Evolutionary conservation across 2,797 vertebrate genomes (phyloP).

Genomic region (Philypnodon macrostomus): DNA sequence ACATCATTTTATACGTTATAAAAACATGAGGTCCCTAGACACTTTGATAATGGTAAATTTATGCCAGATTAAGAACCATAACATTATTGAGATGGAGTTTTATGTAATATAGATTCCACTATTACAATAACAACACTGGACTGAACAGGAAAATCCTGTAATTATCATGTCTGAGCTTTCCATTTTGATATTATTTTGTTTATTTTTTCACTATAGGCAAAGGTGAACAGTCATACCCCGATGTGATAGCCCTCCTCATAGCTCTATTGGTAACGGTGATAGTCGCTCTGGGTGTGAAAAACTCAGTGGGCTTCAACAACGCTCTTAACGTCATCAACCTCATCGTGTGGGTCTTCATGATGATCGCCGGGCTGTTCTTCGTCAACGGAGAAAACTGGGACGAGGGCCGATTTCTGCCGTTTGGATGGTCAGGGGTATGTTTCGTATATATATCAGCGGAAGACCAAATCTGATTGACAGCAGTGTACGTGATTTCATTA

Average conservation of each 20-base stretch:
- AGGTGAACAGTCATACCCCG: constrained; percentile 94
- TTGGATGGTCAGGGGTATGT: constrained; percentile 94
- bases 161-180: no score
- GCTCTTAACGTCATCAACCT: constrained; percentile 93
- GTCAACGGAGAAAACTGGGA: constrained; percentile 92
- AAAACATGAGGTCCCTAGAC: no score
- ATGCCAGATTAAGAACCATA: no score
- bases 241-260: constrained; percentile 91
- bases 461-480: not conserved
- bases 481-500: not conserved
- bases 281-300: constrained; percentile 93
- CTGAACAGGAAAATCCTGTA: no score
- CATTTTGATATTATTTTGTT: not conserved
- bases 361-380: constrained; percentile 94
- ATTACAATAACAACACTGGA: no score
- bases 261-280: constrained; percentile 91
- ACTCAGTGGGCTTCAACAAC: constrained; percentile 96
- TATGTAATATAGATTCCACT: no score
- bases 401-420: constrained; percentile 89
- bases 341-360: constrained; percentile 94
- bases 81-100: no score
- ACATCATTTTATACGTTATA: no score
- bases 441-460: not conserved
- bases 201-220: constrained; percentile 78
- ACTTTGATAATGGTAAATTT: no score